Evolutionary conservation across 2,797 vertebrate species (phyloP).

Genomic region (Cryptoblepharus egeriae): DNA sequence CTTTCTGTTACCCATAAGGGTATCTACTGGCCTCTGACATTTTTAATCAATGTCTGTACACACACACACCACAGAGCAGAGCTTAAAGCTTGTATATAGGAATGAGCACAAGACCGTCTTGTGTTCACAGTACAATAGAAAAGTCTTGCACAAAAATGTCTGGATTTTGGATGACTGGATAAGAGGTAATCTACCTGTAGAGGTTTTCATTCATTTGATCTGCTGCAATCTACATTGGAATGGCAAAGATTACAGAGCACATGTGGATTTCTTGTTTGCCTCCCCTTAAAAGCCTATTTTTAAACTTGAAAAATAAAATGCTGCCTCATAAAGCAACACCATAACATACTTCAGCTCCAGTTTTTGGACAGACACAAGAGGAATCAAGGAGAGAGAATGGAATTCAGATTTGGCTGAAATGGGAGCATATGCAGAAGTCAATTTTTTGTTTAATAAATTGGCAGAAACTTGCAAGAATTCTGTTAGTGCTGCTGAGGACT

Average conservation of each 20-base stretch:
- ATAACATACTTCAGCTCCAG: constrained; percentile 1
- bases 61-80: too few relatives aligned
- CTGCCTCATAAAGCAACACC: background rate
- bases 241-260: background rate
- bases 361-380: background rate
- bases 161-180: too few relatives aligned
- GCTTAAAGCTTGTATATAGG: too few relatives aligned
- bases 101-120: too few relatives aligned
- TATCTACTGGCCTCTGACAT: too few relatives aligned
- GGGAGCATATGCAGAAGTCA: constrained; percentile 1
- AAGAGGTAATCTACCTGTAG: too few relatives aligned
- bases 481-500: background rate
- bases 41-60: too few relatives aligned
- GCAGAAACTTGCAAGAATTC: constrained; percentile 17
- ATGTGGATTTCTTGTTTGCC: background rate
- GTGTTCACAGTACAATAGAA: too few relatives aligned
- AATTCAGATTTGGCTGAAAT: constrained; percentile 12
- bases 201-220: background rate
- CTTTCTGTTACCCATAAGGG: too few relatives aligned
- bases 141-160: too few relatives aligned
- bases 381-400: background rate
- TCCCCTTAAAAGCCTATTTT: background rate
- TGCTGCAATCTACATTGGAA: background rate
- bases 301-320: background rate
- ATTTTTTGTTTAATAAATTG: background rate